Conservation (phyloP, 1,140 invertebrate genomes). For the Rhagoletis zephyria region DNA sequence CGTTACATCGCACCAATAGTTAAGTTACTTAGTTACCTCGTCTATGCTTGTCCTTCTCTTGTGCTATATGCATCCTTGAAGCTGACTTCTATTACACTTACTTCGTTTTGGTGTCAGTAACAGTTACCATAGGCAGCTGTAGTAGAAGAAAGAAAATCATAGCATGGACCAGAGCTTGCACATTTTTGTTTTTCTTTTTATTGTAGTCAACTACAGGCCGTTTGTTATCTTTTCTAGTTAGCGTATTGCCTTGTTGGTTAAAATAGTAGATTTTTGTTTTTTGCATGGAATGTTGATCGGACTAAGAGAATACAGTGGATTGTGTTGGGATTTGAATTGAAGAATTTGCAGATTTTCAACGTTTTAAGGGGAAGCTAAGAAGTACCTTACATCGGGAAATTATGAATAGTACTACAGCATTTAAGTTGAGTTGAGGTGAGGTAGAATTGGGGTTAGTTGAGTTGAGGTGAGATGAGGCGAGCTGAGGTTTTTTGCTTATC, state of each 20-base stretch:
- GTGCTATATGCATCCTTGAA: not conserved
- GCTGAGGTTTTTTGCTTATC: too few relatives aligned
- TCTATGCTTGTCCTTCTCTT: not conserved
- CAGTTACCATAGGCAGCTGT: conserved; percentile 1
- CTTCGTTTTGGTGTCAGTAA: conserved; percentile 2
- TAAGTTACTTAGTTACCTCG: conserved; percentile 20
- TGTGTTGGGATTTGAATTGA: not conserved
- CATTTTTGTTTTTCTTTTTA: not conserved
- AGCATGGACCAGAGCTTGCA: not conserved
- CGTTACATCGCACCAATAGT: not conserved
- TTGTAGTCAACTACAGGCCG: conserved; percentile 26
- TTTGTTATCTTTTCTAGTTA: conserved; percentile 35
- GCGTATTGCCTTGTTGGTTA: not conserved
- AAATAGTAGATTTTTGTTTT: not conserved
- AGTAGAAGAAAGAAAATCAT: not conserved
- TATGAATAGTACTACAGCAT: too few relatives aligned
- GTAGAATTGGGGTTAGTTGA: too few relatives aligned
- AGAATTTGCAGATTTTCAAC: not conserved
- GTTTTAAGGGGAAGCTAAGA: too few relatives aligned
- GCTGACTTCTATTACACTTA: not conserved
- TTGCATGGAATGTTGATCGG: not conserved
- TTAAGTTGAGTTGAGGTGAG: too few relatives aligned
- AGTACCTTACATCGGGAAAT: too few relatives aligned
- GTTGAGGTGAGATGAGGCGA: too few relatives aligned
- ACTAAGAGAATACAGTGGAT: not conserved